Conservation (phyloP, 2,113 vertebrate genomes). For the Philantomba maxwellii region DNA sequence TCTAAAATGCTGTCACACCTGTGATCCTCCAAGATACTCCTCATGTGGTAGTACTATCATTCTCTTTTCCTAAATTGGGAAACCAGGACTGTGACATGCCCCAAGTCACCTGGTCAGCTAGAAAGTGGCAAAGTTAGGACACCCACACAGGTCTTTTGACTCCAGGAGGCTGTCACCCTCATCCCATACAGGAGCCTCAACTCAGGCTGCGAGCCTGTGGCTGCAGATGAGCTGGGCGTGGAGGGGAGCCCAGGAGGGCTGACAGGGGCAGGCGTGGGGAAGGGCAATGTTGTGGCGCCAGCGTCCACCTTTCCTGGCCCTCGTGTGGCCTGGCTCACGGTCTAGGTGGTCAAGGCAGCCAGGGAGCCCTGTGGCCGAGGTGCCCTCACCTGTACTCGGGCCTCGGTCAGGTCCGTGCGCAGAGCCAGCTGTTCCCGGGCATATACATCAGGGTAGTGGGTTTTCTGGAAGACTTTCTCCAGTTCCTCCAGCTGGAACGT, state of each 20-base stretch:
- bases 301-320: background rate
- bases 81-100: background rate
- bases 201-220: background rate
- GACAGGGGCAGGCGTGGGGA: background rate
- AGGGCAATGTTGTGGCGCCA: background rate
- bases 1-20: background rate
- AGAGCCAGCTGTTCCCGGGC: slow-evolving; percentile 93
- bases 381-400: slow-evolving; percentile 88
- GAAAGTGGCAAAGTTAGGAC: background rate
- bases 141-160: background rate
- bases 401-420: slow-evolving; percentile 90
- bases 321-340: background rate
- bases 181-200: background rate
- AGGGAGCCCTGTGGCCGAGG: background rate
- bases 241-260: background rate
- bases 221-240: background rate
- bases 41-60: background rate
- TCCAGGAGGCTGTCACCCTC: background rate
- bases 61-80: background rate
- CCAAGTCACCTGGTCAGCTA: background rate
- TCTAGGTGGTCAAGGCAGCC: background rate
- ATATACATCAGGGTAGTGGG: slow-evolving; percentile 92
- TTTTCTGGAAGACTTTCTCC: slow-evolving; percentile 96
- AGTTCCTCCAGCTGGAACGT: slow-evolving; percentile 94
- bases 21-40: background rate